phyloP scores from a whole-genome alignment of 2,888 invertebrate species.

The Anticlea derivata region DNA sequence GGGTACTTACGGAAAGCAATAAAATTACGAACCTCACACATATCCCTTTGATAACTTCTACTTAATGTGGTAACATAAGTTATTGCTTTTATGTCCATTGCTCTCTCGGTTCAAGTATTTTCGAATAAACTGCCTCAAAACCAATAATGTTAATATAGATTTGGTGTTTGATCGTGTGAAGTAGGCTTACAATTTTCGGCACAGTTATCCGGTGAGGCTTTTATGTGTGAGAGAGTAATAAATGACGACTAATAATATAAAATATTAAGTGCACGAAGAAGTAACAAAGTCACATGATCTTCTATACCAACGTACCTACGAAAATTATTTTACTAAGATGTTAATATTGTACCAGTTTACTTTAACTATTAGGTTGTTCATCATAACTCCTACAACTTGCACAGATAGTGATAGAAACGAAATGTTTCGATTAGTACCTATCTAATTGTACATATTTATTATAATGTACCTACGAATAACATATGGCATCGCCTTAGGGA shows the following conservation, averaged over 20 bases:
- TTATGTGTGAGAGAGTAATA: constrained; percentile 35
- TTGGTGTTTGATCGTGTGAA: constrained; percentile 11
- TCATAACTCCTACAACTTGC: too few species aligned
- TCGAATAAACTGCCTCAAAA: constrained; percentile 14
- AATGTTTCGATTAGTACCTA: too few species aligned
- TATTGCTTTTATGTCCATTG: constrained; percentile 35
- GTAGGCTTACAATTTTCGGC: not conserved
- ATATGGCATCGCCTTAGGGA: too few species aligned
- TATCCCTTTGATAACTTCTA: constrained; percentile 35
- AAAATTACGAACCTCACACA: constrained; percentile 48
- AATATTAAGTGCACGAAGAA: constrained; percentile 7
- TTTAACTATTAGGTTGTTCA: too few species aligned
- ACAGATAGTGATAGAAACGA: too few species aligned
- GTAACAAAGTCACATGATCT: constrained; percentile 3
- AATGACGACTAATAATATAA: constrained; percentile 41
- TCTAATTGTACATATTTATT: too few species aligned
- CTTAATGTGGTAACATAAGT: constrained; percentile 30
- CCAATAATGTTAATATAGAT: constrained; percentile 30
- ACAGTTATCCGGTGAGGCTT: not conserved
- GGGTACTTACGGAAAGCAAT: constrained; percentile 55
- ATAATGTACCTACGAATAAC: too few species aligned
- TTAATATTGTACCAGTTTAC: too few species aligned
- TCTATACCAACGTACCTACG: not conserved
- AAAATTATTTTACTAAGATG: not conserved
- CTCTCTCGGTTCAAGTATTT: constrained; percentile 28